Evolutionary conservation across 2,888 invertebrate species (phyloP), one percentile per base, ranked within the genome.

Genomic region (Apodemia zela): DNA sequence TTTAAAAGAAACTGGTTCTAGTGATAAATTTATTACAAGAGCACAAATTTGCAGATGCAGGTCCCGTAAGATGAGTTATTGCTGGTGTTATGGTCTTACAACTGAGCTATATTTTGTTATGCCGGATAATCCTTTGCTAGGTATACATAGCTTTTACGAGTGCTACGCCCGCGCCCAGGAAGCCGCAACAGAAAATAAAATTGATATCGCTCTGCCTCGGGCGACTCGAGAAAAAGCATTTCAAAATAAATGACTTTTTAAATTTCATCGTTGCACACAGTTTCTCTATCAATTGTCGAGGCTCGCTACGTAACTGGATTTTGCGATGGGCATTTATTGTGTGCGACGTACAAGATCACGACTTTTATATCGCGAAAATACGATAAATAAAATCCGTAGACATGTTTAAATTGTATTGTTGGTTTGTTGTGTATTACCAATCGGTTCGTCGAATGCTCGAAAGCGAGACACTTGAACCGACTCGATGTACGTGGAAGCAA

Each of bases 191-290:
- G 84, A 88, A 89, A 90, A 90, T 89, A 90, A 89, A 91, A 89
- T 89, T 89, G 89, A 90, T 90, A 90, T 85, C 85, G 82, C 80
- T 80, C 74, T 72, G 86, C 89, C 89, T 79, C 87, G 86, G 85
- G 89, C 89, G 82, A 77, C 78, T 82, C 84, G 89, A 89, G 89
- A 89, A 89, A 90, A 90, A 89, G 90, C 84, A 91, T 90, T 91
- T 87, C 83, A 84, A 91, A 88, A 89, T 89, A 91, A 91, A 91
- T 91, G 90, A 91, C 89, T 91, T 91, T 91, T 91, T 89, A 91
- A 91, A 91, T 90, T 91, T 90, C 86, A 90, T 89, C 91, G 89
- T 88, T 90, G 91, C 88, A 87, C 90, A 90, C 91, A 89, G 89
- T 90, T 89, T 86, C 91, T 89, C 88, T 89, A 89, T 90, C 91